These are phyloP conservation scores for Ptyas mucosa DNA, from an alignment of 2,113 vertebrate genomes.

Conservation along the genomic window DNA sequence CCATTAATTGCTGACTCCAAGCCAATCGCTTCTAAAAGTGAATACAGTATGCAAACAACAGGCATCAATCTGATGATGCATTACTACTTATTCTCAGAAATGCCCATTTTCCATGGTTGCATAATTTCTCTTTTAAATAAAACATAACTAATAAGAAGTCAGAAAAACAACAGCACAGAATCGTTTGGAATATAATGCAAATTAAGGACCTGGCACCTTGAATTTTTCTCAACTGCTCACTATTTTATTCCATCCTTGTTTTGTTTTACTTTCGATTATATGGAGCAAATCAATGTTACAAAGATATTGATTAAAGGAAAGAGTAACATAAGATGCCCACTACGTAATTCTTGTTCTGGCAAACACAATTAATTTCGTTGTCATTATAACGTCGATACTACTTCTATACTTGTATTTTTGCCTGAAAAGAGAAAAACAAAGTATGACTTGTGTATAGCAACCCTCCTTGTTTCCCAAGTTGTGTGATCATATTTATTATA, in stretches of 20 bases:
- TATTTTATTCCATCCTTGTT: conserved; percentile 29
- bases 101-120: conserved; percentile 53
- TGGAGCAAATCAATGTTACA: not conserved
- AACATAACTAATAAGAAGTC: conserved; percentile 52
- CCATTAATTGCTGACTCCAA: conserved; percentile 77
- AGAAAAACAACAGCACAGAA: conserved; percentile 37
- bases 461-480: not conserved
- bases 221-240: conserved; percentile 43
- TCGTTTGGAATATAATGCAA: conserved; percentile 51
- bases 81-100: conserved; percentile 65
- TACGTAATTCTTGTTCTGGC: not conserved
- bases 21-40: conserved; percentile 78
- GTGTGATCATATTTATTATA: not conserved
- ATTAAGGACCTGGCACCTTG: conserved; percentile 46
- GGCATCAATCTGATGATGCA: conserved; percentile 62
- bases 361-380: not conserved
- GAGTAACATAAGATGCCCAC: conserved; percentile 1
- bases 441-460: not conserved
- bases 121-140: conserved; percentile 64
- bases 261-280: not conserved
- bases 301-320: not conserved
- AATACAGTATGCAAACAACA: conserved; percentile 69
- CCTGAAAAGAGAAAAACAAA: not conserved
- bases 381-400: not conserved
- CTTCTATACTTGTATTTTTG: not conserved